phyloP scores from a whole-genome alignment of 1,140 invertebrate species.

The Triops cancriformis region DNA sequence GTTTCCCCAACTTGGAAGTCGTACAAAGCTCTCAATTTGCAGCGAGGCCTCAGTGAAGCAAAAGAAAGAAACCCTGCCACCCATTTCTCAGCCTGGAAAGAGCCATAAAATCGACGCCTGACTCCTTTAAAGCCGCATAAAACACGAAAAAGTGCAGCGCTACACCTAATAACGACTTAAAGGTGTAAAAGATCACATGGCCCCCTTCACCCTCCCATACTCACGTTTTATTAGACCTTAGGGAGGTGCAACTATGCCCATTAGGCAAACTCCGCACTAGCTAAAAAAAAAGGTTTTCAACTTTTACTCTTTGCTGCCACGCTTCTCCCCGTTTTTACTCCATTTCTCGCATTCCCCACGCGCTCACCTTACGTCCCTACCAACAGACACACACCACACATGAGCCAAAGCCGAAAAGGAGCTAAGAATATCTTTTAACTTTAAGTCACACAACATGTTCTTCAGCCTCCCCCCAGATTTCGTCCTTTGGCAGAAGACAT shows the following conservation, averaged over 20 bases:
- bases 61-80: not conserved
- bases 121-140: not conserved
- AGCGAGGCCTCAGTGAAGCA: not conserved
- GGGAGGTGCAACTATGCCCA: slow-evolving; percentile 12
- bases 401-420: too few relatives aligned
- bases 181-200: not conserved
- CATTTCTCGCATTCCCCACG: not conserved
- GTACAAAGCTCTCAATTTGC: too few relatives aligned
- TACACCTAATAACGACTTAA: not conserved
- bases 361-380: too few relatives aligned
- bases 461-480: too few relatives aligned
- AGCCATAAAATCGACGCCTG: not conserved
- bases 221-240: not conserved
- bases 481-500: too few relatives aligned
- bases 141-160: not conserved
- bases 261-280: not conserved
- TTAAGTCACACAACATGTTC: too few relatives aligned
- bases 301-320: not conserved
- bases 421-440: too few relatives aligned
- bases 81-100: not conserved
- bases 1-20: too few relatives aligned
- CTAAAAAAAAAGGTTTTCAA: not conserved
- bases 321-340: not conserved
- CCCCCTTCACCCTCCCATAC: not conserved
- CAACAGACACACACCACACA: too few relatives aligned